A percentile compares a stretch with the other conserved stretches of the same genome.
Conservation (phyloP, 1,140 invertebrate species). For the Leptinotarsa defecta region DNA sequence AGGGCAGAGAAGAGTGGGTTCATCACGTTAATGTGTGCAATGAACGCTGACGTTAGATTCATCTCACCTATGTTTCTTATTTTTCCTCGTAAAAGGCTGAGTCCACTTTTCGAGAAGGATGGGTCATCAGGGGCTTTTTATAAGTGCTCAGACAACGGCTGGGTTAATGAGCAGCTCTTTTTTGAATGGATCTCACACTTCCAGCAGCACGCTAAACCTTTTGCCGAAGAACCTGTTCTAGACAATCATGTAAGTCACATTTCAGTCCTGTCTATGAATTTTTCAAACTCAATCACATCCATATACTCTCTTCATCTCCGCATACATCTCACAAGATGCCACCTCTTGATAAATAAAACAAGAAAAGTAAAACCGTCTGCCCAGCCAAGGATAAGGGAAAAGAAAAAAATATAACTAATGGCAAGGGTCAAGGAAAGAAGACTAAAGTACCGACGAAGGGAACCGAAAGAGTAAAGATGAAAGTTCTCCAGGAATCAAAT, state of each 20-base stretch:
- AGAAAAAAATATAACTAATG: too few relatives aligned
- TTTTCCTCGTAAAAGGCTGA: conserved; percentile 35
- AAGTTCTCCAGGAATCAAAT: not conserved
- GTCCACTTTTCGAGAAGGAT: conserved; percentile 40
- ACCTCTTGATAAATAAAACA: conserved; percentile 42
- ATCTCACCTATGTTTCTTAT: conserved; percentile 34
- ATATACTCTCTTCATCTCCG: conserved; percentile 39
- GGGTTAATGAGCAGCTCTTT: conserved; percentile 37
- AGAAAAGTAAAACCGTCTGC: too few relatives aligned
- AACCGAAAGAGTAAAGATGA: not conserved
- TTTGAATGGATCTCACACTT: conserved; percentile 35
- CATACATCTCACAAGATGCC: conserved; percentile 49
- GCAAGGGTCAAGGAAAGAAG: too few relatives aligned
- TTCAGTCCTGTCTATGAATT: conserved; percentile 37
- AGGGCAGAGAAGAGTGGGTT: conserved; percentile 21
- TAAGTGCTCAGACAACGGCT: conserved; percentile 50
- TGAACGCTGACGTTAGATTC: conserved; percentile 33
- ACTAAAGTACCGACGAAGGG: too few relatives aligned
- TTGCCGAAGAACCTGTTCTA: conserved; percentile 40
- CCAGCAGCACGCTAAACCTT: conserved; percentile 37
- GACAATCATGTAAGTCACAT: conserved; percentile 47
- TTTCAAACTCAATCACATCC: conserved; percentile 44
- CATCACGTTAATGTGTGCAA: conserved; percentile 22
- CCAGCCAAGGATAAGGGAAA: too few relatives aligned
- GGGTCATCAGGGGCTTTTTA: conserved; percentile 47